Conservation (phyloP, 1,140 invertebrate genomes). For the Neodiprion pinetum region DNA sequence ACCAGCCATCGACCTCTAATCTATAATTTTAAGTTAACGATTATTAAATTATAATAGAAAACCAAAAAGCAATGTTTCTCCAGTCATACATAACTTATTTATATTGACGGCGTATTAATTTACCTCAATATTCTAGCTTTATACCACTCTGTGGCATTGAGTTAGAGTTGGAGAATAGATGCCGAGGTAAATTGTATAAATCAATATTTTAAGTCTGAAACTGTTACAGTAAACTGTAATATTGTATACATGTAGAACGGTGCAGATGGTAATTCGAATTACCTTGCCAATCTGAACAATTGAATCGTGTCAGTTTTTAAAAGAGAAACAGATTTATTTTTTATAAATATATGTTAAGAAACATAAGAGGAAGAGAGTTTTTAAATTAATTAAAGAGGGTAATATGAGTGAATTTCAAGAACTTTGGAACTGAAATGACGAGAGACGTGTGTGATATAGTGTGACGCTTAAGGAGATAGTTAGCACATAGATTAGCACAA, state of each 20-base stretch:
- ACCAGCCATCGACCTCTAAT: constrained; percentile 47
- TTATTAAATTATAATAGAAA: neutral
- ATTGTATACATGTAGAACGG: too few species aligned
- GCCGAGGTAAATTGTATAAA: neutral
- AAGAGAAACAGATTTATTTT: too few species aligned
- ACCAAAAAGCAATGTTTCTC: neutral
- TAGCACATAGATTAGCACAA: too few species aligned
- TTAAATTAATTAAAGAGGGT: too few species aligned
- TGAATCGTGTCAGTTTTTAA: too few species aligned
- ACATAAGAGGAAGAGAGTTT: too few species aligned
- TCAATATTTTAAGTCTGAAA: neutral
- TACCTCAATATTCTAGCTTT: neutral
- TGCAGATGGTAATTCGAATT: too few species aligned
- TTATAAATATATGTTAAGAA: too few species aligned
- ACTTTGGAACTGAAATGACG: too few species aligned
- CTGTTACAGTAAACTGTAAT: neutral
- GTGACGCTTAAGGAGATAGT: neutral
- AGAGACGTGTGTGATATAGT: too few species aligned
- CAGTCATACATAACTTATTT: neutral
- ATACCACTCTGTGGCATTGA: neutral
- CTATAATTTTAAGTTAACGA: neutral
- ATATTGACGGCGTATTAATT: neutral
- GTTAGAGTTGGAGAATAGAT: neutral
- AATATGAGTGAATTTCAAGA: too few species aligned
- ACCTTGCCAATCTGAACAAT: too few species aligned